Evolutionary conservation across 2,113 vertebrate genomes (phyloP).

Genomic region (Alaudala cheleensis): DNA sequence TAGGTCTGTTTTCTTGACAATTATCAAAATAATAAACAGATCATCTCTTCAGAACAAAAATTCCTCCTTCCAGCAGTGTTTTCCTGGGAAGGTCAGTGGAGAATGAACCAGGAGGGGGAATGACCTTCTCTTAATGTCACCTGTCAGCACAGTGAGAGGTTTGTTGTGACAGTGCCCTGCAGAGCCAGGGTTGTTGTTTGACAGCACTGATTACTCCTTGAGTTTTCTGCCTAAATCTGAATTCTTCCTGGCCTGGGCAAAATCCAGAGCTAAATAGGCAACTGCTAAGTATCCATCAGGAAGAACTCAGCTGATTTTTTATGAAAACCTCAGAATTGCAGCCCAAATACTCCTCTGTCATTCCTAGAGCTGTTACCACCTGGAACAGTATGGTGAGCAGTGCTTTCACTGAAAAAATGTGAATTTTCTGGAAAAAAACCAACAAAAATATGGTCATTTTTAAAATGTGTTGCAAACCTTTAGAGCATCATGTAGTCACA

Average conservation of each 20-base stretch:
- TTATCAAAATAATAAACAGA: background rate
- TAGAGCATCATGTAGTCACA: background rate
- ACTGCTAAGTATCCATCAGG: background rate
- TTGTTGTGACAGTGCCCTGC: constrained; percentile 52
- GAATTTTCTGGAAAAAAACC: too few species aligned
- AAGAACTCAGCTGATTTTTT: background rate
- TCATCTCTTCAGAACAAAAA: background rate
- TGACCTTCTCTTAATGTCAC: constrained; percentile 73
- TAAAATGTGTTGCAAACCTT: background rate
- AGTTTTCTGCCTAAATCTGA: background rate
- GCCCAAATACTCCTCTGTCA: background rate
- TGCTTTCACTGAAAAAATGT: background rate
- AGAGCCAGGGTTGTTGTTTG: constrained; percentile 27
- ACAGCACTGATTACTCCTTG: constrained; percentile 18
- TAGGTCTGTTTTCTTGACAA: background rate
- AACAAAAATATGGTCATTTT: background rate
- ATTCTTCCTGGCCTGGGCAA: background rate
- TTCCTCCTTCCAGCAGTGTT: background rate
- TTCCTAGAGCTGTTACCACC: background rate
- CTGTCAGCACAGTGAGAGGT: constrained; percentile 50
- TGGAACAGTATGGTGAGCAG: background rate
- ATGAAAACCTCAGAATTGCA: background rate
- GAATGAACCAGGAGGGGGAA: constrained; percentile 26
- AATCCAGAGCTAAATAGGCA: background rate
- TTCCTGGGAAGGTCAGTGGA: background rate